Evolutionary conservation across 2,113 vertebrate species (phyloP).

Genomic region (Campylomormyrus numenius): DNA sequence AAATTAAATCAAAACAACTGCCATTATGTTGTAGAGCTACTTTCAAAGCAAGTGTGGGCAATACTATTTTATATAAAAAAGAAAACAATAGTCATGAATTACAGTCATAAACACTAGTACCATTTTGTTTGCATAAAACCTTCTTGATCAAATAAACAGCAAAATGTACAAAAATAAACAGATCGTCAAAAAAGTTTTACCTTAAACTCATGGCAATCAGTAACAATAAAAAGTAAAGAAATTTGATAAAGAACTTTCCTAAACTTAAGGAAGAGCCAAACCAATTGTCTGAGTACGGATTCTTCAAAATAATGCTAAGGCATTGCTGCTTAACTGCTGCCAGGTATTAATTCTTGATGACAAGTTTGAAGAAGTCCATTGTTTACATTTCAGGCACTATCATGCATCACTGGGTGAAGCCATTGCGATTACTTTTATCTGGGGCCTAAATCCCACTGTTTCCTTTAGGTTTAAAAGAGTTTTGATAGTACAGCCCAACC

Average conservation of each 20-base stretch:
- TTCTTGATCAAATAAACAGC: background rate
- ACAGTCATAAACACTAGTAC: background rate
- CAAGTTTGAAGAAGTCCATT: conserved; percentile 27
- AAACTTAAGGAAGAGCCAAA: background rate
- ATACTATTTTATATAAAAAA: background rate
- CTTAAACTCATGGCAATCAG: background rate
- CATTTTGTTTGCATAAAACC: background rate
- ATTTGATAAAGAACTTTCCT: background rate
- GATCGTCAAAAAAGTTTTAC: background rate
- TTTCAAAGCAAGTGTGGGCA: background rate
- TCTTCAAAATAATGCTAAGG: background rate
- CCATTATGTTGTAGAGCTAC: background rate
- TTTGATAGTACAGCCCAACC: background rate
- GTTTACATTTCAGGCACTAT: conserved; percentile 23
- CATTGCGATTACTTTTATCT: conserved; percentile 27
- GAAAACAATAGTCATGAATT: background rate
- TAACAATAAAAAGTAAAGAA: background rate
- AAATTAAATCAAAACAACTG: background rate
- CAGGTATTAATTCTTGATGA: conserved; percentile 19
- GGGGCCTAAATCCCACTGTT: conserved; percentile 17
- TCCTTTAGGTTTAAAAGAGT: conserved; percentile 27
- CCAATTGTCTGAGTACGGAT: background rate
- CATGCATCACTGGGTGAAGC: conserved; percentile 25
- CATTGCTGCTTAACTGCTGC: background rate
- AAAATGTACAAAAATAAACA: background rate